These are phyloP conservation scores for Microcaecilia unicolor DNA, from an alignment of 2,797 vertebrate genomes.

Conservation along the genomic window DNA sequence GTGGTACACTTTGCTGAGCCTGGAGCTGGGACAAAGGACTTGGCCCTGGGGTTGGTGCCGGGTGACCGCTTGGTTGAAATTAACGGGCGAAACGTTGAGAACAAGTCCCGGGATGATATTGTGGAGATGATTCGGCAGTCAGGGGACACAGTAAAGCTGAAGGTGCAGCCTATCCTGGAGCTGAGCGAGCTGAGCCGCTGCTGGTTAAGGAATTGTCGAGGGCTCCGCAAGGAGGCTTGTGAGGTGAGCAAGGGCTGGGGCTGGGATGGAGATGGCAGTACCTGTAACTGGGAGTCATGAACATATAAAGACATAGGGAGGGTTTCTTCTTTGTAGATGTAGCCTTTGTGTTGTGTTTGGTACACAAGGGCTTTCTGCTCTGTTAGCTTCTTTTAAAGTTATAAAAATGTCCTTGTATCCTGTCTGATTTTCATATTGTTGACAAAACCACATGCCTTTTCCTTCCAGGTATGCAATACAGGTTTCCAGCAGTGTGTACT, in stretches of 20 bases:
- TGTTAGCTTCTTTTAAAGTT: too few relatives aligned
- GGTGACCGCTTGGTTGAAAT: slow-evolving; percentile 91
- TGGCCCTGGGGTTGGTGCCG: slow-evolving; percentile 83
- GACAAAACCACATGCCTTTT: too few relatives aligned
- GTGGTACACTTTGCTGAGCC: slow-evolving; percentile 94
- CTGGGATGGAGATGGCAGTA: too few relatives aligned
- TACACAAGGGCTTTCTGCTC: too few relatives aligned
- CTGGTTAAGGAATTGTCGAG: slow-evolving; percentile 79
- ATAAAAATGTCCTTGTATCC: too few relatives aligned
- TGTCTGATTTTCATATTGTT: too few relatives aligned
- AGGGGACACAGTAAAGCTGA: slow-evolving; percentile 82
- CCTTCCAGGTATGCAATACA: too few relatives aligned
- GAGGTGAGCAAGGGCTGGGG: slow-evolving; percentile 64
- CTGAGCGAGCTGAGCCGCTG: slow-evolving; percentile 88
- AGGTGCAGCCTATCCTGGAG: slow-evolving; percentile 93
- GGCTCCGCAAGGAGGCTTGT: slow-evolving; percentile 59
- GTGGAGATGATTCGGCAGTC: slow-evolving; percentile 98
- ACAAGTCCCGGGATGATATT: slow-evolving; percentile 86
- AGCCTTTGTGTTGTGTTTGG: too few relatives aligned
- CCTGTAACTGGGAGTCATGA: too few relatives aligned
- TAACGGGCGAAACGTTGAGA: slow-evolving; percentile 87
- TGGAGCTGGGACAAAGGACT: slow-evolving; percentile 87
- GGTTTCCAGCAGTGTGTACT: too few relatives aligned
- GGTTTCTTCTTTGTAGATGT: too few relatives aligned
- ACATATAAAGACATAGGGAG: too few relatives aligned